Percentiles rank a stretch among this genome's conserved stretches.
Evolutionary conservation across 2,888 invertebrate genomes (phyloP).

Genomic region (Galerucella nymphaeae): DNA sequence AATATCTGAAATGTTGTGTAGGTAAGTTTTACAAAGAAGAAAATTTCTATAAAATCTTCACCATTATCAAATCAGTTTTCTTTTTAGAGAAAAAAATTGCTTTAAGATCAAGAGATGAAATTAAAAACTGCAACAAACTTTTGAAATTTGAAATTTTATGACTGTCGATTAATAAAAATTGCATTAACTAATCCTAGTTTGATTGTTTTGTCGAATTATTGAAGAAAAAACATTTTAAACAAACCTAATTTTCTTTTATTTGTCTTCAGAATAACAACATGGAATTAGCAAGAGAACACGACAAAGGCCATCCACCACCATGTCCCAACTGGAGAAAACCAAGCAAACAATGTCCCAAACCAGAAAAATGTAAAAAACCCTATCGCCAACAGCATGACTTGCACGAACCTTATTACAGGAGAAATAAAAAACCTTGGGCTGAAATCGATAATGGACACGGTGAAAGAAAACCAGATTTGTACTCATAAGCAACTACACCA

Average conservation of each 20-base stretch:
- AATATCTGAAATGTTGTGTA: background rate
- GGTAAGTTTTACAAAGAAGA: background rate
- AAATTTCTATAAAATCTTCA: too few relatives aligned
- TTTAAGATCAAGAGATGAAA: background rate
- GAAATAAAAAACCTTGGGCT: slow-evolving; percentile 27
- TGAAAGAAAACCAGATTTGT: slow-evolving; percentile 1
- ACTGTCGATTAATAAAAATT: background rate
- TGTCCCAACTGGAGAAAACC: slow-evolving; percentile 29
- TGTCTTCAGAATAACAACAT: background rate
- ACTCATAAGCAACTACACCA: background rate
- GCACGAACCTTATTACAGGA: slow-evolving; percentile 31
- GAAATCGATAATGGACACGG: slow-evolving; percentile 25
- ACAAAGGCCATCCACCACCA: slow-evolving; percentile 41
- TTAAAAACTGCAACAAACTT: background rate
- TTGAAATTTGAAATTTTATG: background rate
- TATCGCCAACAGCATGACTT: slow-evolving; percentile 38
- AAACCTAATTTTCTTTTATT: background rate
- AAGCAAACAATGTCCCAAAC: slow-evolving; percentile 30
- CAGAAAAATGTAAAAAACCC: slow-evolving; percentile 18
- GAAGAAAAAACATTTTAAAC: too few relatives aligned
- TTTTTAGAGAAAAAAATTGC: background rate
- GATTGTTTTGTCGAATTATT: background rate
- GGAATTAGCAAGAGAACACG: slow-evolving; percentile 32
- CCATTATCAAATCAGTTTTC: background rate
- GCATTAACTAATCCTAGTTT: background rate